A percentile compares a stretch with the other conserved stretches of the same genome.
These are phyloP conservation scores for Hoplostethus atlanticus DNA, from an alignment of 2,797 vertebrate genomes.

Conservation along the genomic window DNA sequence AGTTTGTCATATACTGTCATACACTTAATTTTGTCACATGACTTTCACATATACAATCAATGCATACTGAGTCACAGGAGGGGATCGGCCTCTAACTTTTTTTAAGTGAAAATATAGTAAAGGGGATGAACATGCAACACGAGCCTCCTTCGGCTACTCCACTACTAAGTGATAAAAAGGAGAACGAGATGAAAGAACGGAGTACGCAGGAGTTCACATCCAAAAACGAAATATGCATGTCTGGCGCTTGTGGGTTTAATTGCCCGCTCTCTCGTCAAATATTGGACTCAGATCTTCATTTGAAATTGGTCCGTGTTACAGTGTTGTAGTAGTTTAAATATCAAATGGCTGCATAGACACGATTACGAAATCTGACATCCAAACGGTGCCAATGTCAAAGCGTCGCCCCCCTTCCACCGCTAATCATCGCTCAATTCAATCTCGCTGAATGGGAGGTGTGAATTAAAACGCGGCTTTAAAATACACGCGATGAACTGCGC, in stretches of 20 bases:
- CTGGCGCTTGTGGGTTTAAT: conserved; percentile 22
- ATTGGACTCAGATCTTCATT: conserved; percentile 10
- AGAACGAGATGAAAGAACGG: conserved; percentile 41
- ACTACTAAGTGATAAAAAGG: conserved; percentile 46
- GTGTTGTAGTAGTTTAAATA: neutral
- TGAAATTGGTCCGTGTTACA: neutral
- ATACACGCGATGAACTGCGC: neutral
- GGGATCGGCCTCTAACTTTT: neutral
- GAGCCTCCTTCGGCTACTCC: conserved; percentile 26
- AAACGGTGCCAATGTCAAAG: neutral
- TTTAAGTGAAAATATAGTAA: conserved; percentile 10
- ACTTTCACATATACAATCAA: neutral
- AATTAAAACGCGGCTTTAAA: conserved; percentile 5
- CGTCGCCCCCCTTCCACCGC: neutral
- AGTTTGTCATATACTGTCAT: too few species aligned
- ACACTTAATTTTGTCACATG: neutral
- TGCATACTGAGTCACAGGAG: neutral
- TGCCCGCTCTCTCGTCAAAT: conserved; percentile 21
- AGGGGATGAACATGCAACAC: conserved; percentile 21
- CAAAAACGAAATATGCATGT: conserved; percentile 25
- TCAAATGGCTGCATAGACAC: neutral
- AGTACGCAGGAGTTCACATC: conserved; percentile 27
- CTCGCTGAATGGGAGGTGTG: neutral
- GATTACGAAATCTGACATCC: conserved; percentile 25
- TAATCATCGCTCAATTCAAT: neutral